Base-by-base conservation (phyloP, 2,113 vertebrate species). In the Salvelinus sp. region DNA sequence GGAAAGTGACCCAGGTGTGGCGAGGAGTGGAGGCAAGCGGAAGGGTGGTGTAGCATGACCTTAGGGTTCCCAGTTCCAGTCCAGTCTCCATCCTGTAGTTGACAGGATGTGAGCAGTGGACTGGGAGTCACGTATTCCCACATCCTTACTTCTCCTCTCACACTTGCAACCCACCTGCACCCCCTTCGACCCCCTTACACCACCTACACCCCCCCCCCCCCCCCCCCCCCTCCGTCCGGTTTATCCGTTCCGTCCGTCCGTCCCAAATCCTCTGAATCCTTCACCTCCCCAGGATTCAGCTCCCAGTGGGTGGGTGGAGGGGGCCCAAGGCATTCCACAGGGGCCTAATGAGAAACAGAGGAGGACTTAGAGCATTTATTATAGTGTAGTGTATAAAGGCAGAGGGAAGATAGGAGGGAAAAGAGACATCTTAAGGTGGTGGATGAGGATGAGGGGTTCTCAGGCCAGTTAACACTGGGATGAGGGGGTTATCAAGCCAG, bases 91-190 rank as follows among this genome's bases (percentile, higher is more conserved):
- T 93, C 93, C 89, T 92, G 78, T 89, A 89, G 87, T 92, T 82
- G n/a, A 88, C 92, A 93, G 88, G 86, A 95, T 92, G 86, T 82
- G 6, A 91, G 81, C 88, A 88, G 81, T 84, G 86, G 89, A 75
- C 85, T 87, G 70, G 70, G 80, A 93, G 92, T 92, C 91, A 88
- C 87, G 79, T 90, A n/a, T 83, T 92, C 84, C 85, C 86, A 89
- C 80, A 86, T 92, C 89, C 91, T 93, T 67, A 83, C 76, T 76
- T 62, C 73, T 76, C 70, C 70, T 3, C 63, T 65, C 75, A 16
- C 33, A n/a, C 33, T 33, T 33, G 33, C 33, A 7, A 33, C 33
- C 33, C 6, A 33, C 33, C 33, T 33, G 75, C 68, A 58, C 78
- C 82, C 2, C 71, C 6, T 74, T 67, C 70, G 16, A 72, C 4